phyloP scores from a whole-genome alignment of 2,888 invertebrate genomes.

The Ditula angustiorana region DNA sequence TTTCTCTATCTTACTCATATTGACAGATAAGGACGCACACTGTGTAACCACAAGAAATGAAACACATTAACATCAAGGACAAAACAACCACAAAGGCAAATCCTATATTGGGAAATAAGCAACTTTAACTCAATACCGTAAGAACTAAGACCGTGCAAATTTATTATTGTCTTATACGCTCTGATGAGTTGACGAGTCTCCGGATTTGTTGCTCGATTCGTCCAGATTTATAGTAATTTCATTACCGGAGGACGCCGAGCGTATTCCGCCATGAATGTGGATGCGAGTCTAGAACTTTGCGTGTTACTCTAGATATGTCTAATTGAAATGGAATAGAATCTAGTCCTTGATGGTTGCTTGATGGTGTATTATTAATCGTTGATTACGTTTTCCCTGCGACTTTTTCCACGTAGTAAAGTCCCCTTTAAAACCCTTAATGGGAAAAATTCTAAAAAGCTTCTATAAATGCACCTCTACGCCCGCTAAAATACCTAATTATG shows the following conservation, averaged over 20 bases:
- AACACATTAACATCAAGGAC: neutral
- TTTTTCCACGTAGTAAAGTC: too few relatives aligned
- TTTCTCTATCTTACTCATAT: neutral
- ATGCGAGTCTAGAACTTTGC: slow-evolving; percentile 48
- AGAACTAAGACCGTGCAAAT: neutral
- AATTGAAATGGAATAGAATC: slow-evolving; percentile 12
- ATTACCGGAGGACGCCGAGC: slow-evolving; percentile 64
- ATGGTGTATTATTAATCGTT: too few relatives aligned
- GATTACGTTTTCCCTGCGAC: too few relatives aligned
- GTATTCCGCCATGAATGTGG: slow-evolving; percentile 63
- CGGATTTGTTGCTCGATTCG: neutral
- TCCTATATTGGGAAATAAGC: neutral
- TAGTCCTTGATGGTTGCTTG: too few relatives aligned
- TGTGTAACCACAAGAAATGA: neutral
- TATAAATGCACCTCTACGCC: too few relatives aligned
- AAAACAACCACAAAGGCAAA: neutral
- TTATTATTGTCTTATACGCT: neutral
- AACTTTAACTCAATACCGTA: neutral
- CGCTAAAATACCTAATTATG: too few relatives aligned
- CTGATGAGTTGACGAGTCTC: neutral
- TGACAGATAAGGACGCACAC: neutral
- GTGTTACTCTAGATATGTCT: slow-evolving; percentile 14
- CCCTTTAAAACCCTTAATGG: too few relatives aligned
- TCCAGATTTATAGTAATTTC: slow-evolving; percentile 71
- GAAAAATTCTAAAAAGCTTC: too few relatives aligned